Evolutionary conservation across 2,113 vertebrate genomes (phyloP).

Genomic region (Gambusia affinis): DNA sequence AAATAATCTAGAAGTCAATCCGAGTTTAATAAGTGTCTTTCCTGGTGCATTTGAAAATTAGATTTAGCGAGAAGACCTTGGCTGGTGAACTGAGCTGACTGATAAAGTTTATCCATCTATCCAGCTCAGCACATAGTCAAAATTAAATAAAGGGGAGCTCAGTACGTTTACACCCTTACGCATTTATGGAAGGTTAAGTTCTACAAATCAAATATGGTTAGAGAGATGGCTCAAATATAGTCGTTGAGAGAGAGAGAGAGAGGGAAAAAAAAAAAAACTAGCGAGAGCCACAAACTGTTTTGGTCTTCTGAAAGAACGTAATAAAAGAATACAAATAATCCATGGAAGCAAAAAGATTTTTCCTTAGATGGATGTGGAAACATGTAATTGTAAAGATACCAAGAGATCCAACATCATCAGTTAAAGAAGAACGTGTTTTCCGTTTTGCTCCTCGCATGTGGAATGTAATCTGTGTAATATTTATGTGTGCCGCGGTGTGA

Average conservation of each 20-base stretch:
- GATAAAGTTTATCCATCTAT: conserved; percentile 4
- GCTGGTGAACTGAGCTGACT: background rate
- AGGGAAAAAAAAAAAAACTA: too few species aligned
- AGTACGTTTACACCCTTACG: background rate
- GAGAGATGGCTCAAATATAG: background rate
- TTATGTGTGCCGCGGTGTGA: background rate
- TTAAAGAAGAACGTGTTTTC: background rate
- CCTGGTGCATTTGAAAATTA: conserved; percentile 7
- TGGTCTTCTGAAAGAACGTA: background rate
- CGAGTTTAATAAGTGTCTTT: conserved; percentile 10
- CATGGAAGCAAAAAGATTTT: background rate
- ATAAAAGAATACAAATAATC: background rate
- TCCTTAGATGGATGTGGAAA: background rate
- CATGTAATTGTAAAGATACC: background rate
- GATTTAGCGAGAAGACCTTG: conserved; percentile 3
- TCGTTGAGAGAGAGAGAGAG: background rate
- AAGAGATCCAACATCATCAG: background rate
- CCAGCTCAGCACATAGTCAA: background rate
- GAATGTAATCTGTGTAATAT: background rate
- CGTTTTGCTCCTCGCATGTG: background rate
- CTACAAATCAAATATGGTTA: background rate
- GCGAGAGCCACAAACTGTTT: background rate
- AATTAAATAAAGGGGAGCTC: conserved; percentile 1
- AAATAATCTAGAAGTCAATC: conserved; percentile 21
- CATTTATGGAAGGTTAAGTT: background rate